Evolutionary conservation across 2,113 vertebrate species (phyloP), one percentile per base, ranked within the genome.

Genomic region (Amphiprion percula): DNA sequence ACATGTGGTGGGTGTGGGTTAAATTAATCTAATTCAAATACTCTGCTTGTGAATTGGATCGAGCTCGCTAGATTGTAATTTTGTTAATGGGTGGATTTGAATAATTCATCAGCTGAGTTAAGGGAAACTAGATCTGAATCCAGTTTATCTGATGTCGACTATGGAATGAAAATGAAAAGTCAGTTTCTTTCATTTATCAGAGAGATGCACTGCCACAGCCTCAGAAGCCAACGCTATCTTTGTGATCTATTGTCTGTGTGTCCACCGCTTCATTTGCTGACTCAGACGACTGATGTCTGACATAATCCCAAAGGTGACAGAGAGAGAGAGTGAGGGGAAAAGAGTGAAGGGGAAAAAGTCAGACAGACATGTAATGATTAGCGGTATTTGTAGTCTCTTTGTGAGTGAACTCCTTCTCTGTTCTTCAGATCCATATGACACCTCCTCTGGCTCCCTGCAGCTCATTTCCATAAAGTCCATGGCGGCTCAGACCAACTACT

Each of bases 381-480:
- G 83, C 79, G 73, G 61, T 71, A 69, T 84, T 80, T 87, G 85
- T 84, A 69, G 68, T 84, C 33, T 63, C 28, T 79, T 62, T 88
- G 49, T 84, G 81, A 83, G 77, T 87, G 66, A 89, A 88, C 79
- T 78, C n/a, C 44, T 67, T 84, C 74, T 83, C 74, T 93, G 72
- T 87, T 90, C 82, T 84, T 64, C 93, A 30, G 98, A 99, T 90
- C 96, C 95, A 49, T 99, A 98, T 0, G 97, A 99, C 92, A 96
- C 96, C 0, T 98, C 98, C 9, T 98, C 97, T 7, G 98, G 98
- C 64, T 99, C 98, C 0, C 96, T 99, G 82, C 97, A 99, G 90
- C 96, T 99, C 41, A 96, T 99, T 7, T 96, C 97, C 5, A 96
- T 99, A 89, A 99, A 98, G 87, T 97, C 97, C 0, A 90, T 96